Evolutionary conservation across 2,888 invertebrate species (phyloP), one percentile per base, ranked within the genome.

Genomic region (Cryptophagus acutangulus): DNA sequence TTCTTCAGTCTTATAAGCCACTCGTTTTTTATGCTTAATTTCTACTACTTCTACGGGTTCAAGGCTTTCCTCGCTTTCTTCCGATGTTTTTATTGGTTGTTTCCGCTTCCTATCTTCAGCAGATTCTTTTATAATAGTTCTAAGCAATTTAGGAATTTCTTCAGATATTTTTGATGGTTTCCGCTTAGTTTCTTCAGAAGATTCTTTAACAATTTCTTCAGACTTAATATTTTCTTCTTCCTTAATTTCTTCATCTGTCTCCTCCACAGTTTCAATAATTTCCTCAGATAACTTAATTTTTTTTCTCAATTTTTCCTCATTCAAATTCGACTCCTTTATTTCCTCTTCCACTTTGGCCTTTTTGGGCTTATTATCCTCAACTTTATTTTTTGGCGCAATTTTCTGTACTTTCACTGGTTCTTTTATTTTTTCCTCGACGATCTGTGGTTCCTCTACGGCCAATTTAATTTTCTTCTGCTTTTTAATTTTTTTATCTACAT

Each of bases 51-150:
- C n/a, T n/a, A n/a, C n/a, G n/a, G n/a, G n/a, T n/a, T n/a, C n/a
- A n/a, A n/a, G n/a, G n/a, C n/a, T n/a, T 15, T 33, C 33, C 18
- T 26, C 2, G 9, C 10, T 36, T 36, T 31, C 36, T 10, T 36
- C 16, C 34, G 20, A 24, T 15, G 16, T 15, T 17, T 2, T 18
- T 13, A 17, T 31, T 31, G 17, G 37, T 17, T 31, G 54, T 38
- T 60, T 58, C 38, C 13, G 39, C 25, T 31, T 57, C 17, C 49
- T 51, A 15, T 18, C n/a, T n/a, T n/a, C n/a, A n/a, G n/a, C n/a
- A n/a, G n/a, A n/a, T n/a, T n/a, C n/a, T n/a, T n/a, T n/a, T n/a
- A n/a, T n/a, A n/a, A n/a, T n/a, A n/a, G n/a, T n/a, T n/a, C n/a
- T n/a, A n/a, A n/a, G n/a, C n/a, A n/a, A n/a, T n/a, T n/a, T n/a